Evolutionary conservation across 2,888 invertebrate genomes (phyloP).

Genomic region (Allacma fusca): DNA sequence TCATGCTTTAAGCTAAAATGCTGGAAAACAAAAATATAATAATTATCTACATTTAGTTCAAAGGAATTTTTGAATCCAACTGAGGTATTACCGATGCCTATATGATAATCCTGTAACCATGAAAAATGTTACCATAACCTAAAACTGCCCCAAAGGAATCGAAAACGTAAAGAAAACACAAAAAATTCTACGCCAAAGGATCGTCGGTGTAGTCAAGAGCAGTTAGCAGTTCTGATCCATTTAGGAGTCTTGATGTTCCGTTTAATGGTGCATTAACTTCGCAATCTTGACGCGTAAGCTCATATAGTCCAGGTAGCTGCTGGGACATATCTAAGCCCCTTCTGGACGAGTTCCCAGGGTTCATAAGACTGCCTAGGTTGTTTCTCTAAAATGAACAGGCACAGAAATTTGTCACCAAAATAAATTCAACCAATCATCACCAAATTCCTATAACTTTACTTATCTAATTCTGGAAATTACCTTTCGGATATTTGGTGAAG

Average conservation of each 20-base stretch:
- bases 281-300: constrained; percentile 65
- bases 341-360: not conserved
- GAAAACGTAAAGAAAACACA: too few relatives aligned
- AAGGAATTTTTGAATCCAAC: too few relatives aligned
- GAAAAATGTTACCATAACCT: too few relatives aligned
- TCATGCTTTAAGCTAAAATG: too few relatives aligned
- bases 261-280: constrained; percentile 69
- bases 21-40: too few relatives aligned
- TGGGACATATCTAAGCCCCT: not conserved
- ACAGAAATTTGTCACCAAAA: too few relatives aligned
- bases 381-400: constrained; percentile 32
- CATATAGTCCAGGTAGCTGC: not conserved
- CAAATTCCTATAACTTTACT: not conserved
- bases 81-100: too few relatives aligned
- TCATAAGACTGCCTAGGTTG: not conserved
- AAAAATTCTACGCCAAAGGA: constrained; percentile 11
- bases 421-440: not conserved
- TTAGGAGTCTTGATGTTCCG: constrained; percentile 64
- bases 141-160: too few relatives aligned
- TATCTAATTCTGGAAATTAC: not conserved
- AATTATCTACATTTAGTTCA: too few relatives aligned
- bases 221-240: constrained; percentile 67
- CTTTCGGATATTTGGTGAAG: not conserved
- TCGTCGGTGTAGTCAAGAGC: constrained; percentile 64
- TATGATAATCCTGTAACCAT: too few relatives aligned